Evolutionary conservation across 1,140 invertebrate genomes (phyloP).

Genomic region (Zaprionus davidi): DNA sequence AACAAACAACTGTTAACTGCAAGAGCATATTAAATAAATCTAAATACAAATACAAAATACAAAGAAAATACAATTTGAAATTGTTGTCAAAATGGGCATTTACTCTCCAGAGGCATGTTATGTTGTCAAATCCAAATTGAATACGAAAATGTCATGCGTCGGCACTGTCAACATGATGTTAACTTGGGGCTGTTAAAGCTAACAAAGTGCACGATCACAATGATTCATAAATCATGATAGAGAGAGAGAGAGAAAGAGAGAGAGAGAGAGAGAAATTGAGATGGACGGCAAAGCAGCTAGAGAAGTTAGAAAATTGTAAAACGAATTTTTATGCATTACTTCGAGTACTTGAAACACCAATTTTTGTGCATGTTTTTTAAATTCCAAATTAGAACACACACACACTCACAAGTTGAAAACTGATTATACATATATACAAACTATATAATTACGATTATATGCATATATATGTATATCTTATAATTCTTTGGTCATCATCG

Average conservation of each 20-base stretch:
- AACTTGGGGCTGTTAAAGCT: background rate
- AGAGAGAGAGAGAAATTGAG: background rate
- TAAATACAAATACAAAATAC: conserved; percentile 37
- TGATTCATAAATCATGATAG: conserved; percentile 1
- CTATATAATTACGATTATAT: conserved; percentile 18
- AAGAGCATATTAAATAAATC: conserved; percentile 46
- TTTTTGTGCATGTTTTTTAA: conserved; percentile 59
- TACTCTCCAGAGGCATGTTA: conserved; percentile 20
- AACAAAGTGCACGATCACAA: background rate
- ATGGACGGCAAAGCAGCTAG: background rate
- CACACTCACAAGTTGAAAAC: conserved; percentile 29
- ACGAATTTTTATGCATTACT: conserved; percentile 71
- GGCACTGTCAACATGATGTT: background rate
- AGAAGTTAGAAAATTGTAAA: conserved; percentile 33
- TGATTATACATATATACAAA: conserved; percentile 23
- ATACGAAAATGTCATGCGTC: background rate
- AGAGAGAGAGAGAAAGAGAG: background rate
- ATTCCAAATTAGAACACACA: conserved; percentile 35
- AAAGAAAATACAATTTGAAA: conserved; percentile 26
- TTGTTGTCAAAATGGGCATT: conserved; percentile 42
- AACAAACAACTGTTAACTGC: conserved; percentile 53
- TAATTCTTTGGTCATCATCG: conserved; percentile 50
- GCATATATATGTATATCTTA: conserved; percentile 43
- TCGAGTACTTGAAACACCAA: conserved; percentile 78
- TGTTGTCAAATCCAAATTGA: conserved; percentile 7